Base-by-base conservation (phyloP, 37 sponge, comb jelly and placozoan genomes). In the Ephydatia muelleri region DNA sequence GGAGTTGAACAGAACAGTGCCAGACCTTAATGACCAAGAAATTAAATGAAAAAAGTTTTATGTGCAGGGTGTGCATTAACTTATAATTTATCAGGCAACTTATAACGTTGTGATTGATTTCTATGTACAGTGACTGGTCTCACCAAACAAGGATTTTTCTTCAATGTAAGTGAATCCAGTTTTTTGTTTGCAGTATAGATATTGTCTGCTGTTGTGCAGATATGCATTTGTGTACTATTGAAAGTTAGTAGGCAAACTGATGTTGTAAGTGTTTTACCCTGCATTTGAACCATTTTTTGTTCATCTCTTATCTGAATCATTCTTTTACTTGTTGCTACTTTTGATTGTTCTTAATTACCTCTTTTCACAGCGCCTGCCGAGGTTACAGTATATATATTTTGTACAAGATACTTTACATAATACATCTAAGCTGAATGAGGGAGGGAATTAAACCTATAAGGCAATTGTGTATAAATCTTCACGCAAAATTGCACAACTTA, bases 61-160 rank as follows among this genome's bases (percentile, higher is more conserved):
- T n/a, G n/a, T n/a, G n/a, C n/a, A n/a, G n/a, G n/a, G n/a, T n/a
- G n/a, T n/a, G n/a, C n/a, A n/a, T n/a, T n/a, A n/a, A n/a, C n/a
- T n/a, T n/a, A n/a, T n/a, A n/a, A n/a, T n/a, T n/a, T n/a, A n/a
- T n/a, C n/a, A n/a, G n/a, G n/a, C n/a, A n/a, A 78, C 27, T 9
- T 32, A 22, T 78, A 43, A 5, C 30, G 5, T 5, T 8, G 14
- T 38, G 72, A 37, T 73, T 83, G 73, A 25, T 29, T 48, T 3
- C 21, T 8, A 31, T 21, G 29, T 36, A 28, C 29, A 66, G 33
- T 70, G 16, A 28, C 31, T 70, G 76, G 87, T 86, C 0, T 82
- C 84, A 25, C 36, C 68, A n/a, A 88, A 27, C 67, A 38, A 26
- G 81, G 86, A 79, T 92, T 79, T 71, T 88, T 85, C 67, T 88